phyloP scores from a whole-genome alignment of 2,797 vertebrate genomes.

The Tokudaia muenninki region DNA sequence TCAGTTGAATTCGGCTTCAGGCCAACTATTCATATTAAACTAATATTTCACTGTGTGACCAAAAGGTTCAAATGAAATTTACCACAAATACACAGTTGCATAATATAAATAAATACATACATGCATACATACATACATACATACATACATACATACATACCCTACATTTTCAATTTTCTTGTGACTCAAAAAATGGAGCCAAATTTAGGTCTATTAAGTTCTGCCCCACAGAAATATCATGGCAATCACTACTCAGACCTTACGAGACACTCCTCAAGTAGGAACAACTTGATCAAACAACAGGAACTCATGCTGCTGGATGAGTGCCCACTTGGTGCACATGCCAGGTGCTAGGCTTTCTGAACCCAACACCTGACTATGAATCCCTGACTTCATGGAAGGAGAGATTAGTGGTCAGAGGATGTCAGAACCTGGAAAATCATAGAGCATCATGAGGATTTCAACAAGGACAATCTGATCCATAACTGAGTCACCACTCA shows the following conservation, averaged over 20 bases:
- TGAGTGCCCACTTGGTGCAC: fast-evolving
- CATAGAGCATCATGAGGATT: background rate
- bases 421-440: background rate
- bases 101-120: background rate
- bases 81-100: background rate
- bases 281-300: background rate
- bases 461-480: background rate
- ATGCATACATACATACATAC: background rate
- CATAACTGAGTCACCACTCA: background rate
- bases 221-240: background rate
- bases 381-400: background rate
- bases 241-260: background rate
- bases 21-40: slow-evolving; percentile 25
- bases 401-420: background rate
- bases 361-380: background rate
- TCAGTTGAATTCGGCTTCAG: slow-evolving; percentile 43
- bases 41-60: background rate
- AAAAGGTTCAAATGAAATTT: slow-evolving; percentile 10
- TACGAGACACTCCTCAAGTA: background rate
- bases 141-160: background rate
- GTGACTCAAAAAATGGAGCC: slow-evolving; percentile 5
- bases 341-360: background rate
- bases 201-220: background rate
- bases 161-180: slow-evolving; percentile 39
- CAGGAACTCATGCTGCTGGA: background rate